phyloP scores from a whole-genome alignment of 2,888 invertebrate genomes.

The Cancer borealis region DNA sequence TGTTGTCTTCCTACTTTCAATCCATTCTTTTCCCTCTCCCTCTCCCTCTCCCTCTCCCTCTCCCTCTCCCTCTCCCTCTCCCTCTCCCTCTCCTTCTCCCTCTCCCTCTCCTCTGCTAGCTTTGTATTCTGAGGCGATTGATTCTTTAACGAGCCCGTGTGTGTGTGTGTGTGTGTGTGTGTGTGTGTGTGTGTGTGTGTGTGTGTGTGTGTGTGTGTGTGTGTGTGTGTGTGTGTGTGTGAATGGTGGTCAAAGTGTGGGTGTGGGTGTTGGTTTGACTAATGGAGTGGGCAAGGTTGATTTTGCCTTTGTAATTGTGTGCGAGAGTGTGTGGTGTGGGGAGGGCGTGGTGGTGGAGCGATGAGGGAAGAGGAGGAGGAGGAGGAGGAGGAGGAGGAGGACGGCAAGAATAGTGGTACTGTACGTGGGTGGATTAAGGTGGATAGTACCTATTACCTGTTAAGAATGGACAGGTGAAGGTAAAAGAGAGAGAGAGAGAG shows the following conservation, averaged over 20 bases:
- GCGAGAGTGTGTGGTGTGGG: not conserved
- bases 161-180: conserved; percentile 29
- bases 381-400: conserved; percentile 32
- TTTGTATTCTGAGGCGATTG: not conserved
- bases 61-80: conserved; percentile 29
- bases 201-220: conserved; percentile 8
- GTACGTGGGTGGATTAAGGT: not conserved
- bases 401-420: not conserved
- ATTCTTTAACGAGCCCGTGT: not conserved
- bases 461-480: too few species aligned
- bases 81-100: conserved; percentile 16
- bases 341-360: not conserved
- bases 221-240: not conserved
- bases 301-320: not conserved
- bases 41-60: not conserved
- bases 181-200: conserved; percentile 33
- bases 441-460: too few species aligned
- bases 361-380: not conserved
- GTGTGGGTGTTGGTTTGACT: not conserved
- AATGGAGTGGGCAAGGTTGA: not conserved
- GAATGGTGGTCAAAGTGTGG: not conserved
- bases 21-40: not conserved
- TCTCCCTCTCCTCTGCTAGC: not conserved
- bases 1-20: too few species aligned
- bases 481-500: not conserved